Conservation (phyloP, 2,797 vertebrate genomes). For the Ataeniobius toweri region DNA sequence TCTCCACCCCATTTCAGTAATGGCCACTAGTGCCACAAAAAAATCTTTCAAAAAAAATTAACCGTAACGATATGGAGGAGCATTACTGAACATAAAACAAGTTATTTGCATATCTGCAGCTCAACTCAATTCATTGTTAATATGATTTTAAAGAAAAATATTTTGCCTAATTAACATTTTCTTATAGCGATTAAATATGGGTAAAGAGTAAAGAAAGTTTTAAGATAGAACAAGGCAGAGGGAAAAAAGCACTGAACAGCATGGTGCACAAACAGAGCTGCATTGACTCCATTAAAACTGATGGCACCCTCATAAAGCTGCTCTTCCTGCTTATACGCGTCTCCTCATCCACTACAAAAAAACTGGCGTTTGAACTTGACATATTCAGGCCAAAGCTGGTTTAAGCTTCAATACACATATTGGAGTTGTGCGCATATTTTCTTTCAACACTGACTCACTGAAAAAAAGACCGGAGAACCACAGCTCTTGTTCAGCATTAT, state of each 20-base stretch:
- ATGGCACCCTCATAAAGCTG: constrained; percentile 63
- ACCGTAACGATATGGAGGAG: not conserved
- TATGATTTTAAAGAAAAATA: constrained; percentile 17
- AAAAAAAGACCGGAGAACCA: constrained; percentile 41
- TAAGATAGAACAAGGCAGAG: constrained; percentile 35
- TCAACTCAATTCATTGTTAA: constrained; percentile 47
- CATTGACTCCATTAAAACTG: constrained; percentile 72
- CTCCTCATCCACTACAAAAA: constrained; percentile 53
- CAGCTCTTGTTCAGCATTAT: constrained; percentile 42
- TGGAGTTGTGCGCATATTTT: constrained; percentile 50
- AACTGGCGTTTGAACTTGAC: constrained; percentile 71
- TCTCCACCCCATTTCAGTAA: too few relatives aligned
- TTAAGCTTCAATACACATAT: constrained; percentile 62
- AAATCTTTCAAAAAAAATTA: too few relatives aligned
- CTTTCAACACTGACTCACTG: constrained; percentile 40
- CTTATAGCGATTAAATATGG: constrained; percentile 69
- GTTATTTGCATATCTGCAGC: not conserved
- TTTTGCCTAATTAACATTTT: constrained; percentile 59
- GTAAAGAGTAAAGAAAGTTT: constrained; percentile 54
- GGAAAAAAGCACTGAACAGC: constrained; percentile 50
- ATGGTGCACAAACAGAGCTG: constrained; percentile 48
- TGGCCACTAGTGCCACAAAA: too few relatives aligned
- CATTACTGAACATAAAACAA: not conserved
- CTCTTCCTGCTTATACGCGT: constrained; percentile 50
- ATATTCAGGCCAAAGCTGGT: constrained; percentile 73